Evolutionary conservation across 1,140 invertebrate genomes (phyloP).

Genomic region (Antheraea mylitta): DNA sequence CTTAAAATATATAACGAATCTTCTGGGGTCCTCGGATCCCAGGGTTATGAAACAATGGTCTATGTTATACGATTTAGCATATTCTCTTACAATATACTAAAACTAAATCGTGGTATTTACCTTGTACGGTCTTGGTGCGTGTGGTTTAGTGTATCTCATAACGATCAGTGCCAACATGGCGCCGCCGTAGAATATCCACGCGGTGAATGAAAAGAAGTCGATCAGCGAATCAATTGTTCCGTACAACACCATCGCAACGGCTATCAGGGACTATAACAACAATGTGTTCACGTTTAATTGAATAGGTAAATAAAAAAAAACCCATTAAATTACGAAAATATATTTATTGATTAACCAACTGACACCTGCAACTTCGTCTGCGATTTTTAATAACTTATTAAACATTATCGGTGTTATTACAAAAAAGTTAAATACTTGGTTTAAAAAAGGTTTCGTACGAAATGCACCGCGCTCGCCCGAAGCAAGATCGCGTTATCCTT

Average conservation of each 20-base stretch:
- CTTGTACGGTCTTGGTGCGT: constrained; percentile 93
- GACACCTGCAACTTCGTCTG: no score
- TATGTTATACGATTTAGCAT: constrained; percentile 1
- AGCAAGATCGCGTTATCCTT: no score
- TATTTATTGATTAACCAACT: no score
- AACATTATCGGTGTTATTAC: no score
- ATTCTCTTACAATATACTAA: constrained; percentile 4
- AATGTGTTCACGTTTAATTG: neutral
- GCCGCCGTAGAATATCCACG: constrained; percentile 97
- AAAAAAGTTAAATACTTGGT: no score
- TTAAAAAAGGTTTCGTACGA: no score
- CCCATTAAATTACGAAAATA: no score
- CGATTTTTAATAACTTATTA: no score
- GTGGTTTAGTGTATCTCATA: constrained; percentile 92
- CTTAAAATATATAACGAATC: neutral
- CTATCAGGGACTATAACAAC: constrained; percentile 83
- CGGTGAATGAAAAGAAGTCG: constrained; percentile 97
- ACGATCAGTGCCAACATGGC: constrained; percentile 93
- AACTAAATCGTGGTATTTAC: constrained; percentile 53
- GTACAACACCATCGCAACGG: constrained; percentile 90
- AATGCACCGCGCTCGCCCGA: no score
- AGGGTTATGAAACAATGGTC: constrained; percentile 1
- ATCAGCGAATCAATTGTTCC: constrained; percentile 95
- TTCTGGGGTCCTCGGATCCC: constrained; percentile 2
- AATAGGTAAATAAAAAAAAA: no score